Base-by-base conservation (phyloP, 2,113 vertebrate genomes). In the Ploceus nigricollis region DNA sequence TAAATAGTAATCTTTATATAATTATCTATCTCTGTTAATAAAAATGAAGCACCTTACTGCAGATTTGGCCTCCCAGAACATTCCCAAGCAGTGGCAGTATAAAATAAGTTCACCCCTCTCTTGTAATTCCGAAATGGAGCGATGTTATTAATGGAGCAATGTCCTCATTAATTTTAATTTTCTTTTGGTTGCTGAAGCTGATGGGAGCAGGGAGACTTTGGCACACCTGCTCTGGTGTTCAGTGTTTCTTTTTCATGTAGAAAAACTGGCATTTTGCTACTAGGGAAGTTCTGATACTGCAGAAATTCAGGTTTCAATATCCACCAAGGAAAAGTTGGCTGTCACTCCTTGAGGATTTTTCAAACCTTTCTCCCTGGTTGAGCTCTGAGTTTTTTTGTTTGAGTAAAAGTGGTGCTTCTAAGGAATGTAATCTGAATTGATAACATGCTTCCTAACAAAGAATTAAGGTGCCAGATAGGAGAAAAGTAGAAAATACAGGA, bases 41-140 rank as follows among this genome's bases (percentile, higher is more conserved):
- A 56, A 89, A 94, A 39, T 22, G 7, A 83, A 80, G 14, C 5
- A 9, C n/a, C 13, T 48, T 60, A 13, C 30, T 60, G 17, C 39
- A 72, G 63, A 48, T 39, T 54, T 3, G 22, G 11, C 44, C 77
- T 91, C 42, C 30, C 20, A 60, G 58, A 80, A 64, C 9, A n/a
- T 80, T 80, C 22, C 13, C 15, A 57, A 87, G 45, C n/a, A 48
- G 7, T 15, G 31, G 42, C 14, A 72, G 8, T 50, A 37, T 47
- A 40, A 80, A 83, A 94, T 48, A 23, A 10, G 14, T 44, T 68
- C 37, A n/a, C 22, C 39, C 16, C 14, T 70, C 22, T 61, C 28
- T 44, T 2, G 0, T 33, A 27, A 66, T 47, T 77, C 42, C 2
- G 1, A 64, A 92, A 42, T 25, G 7, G 10, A 78, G 8, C 0